Evolutionary conservation across 2,797 vertebrate species (phyloP), one percentile per base, ranked within the genome.

Genomic region (Tinamus major): DNA sequence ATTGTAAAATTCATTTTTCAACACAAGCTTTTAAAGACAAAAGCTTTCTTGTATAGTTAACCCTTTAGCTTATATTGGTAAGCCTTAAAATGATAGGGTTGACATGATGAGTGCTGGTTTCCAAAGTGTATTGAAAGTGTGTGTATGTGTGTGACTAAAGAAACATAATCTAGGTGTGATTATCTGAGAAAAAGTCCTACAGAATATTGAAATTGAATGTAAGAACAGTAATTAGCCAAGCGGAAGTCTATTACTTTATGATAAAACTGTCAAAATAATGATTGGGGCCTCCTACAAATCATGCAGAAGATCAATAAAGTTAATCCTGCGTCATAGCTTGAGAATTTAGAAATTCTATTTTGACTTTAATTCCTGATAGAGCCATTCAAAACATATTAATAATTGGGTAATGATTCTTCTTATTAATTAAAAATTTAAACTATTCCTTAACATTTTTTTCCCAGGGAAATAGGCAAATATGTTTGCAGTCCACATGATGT

Each of bases 181-280:
- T 96, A 94, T 95, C 75, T 93, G 87, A 84, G 79, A 85, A 91
- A 87, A 94, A 96, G 84, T 95, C 87, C 90, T 95, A 74, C 87
- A 77, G 92, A 96, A 97, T 93, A 91, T 87, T 97, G 95, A 97
- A 97, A 96, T 93, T 95, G 93, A 97, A 94, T 63, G 7, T 89
- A 91, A 94, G 94, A 94, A 93, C 92, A 96, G 84, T 95, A 97
- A 96, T 97, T 97, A 96, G 96, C 93, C 95, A 87, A 96, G 96
- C 95, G 89, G 81, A 96, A 97, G 95, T 97, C 96, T 97, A 97
- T 97, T 97, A 97, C 64, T 62, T 64, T 96, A 97, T 98, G 96
- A 97, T 97, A 96, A 98, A 97, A 95, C 95, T 97, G 96, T 98
- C 96, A 97, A 97, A 97, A 97, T 97, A 97, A 96, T 97, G 96